Conservation (phyloP, 2,888 invertebrate species). For the Andricus quercusramuli region DNA sequence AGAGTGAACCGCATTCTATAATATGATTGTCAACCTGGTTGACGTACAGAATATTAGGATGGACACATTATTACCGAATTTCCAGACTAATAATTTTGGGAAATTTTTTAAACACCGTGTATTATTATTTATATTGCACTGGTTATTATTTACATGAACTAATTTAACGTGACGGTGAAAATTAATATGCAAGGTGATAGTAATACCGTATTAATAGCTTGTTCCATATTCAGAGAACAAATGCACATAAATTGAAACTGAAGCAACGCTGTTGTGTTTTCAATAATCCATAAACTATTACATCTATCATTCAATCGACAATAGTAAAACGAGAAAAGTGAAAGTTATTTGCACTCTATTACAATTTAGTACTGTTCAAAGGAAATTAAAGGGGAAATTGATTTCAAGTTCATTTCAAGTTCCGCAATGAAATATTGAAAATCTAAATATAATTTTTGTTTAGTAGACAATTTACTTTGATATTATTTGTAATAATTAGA, state of each 20-base stretch:
- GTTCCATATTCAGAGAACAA: neutral
- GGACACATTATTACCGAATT: neutral
- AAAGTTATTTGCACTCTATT: neutral
- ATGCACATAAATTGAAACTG: slow-evolving; percentile 23
- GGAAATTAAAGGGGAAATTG: no score
- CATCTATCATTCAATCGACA: neutral
- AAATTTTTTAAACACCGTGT: neutral
- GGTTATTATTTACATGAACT: neutral
- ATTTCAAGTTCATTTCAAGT: neutral
- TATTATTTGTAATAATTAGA: no score
- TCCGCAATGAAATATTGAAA: neutral
- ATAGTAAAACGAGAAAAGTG: neutral
- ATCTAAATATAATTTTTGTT: no score
- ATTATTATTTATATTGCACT: neutral
- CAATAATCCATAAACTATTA: neutral
- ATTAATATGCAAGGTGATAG: neutral
- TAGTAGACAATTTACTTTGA: no score
- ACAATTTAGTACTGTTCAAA: neutral
- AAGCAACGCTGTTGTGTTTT: slow-evolving; percentile 3
- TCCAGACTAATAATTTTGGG: neutral
- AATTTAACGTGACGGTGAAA: neutral
- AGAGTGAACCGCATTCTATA: neutral
- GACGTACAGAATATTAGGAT: neutral
- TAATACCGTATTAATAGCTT: neutral
- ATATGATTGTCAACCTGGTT: neutral